Conservation (phyloP, 2,113 vertebrate genomes). For the Perca fluviatilis region DNA sequence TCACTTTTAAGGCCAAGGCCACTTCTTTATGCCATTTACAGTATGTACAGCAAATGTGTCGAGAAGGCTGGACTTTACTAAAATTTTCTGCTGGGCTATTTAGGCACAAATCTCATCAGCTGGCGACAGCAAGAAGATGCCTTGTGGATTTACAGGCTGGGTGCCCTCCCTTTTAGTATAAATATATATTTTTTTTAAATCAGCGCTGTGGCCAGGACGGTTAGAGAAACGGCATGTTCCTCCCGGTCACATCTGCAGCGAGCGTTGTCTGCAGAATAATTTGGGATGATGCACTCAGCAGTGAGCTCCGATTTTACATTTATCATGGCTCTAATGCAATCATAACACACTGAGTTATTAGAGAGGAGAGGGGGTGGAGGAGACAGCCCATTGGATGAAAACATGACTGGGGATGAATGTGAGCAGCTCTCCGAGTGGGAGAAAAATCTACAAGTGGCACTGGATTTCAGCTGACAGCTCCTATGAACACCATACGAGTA, state of each 20-base stretch:
- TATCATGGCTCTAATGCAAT: slow-evolving; percentile 54
- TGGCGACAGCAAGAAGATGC: slow-evolving; percentile 21
- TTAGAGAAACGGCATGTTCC: slow-evolving; percentile 34
- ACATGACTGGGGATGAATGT: slow-evolving; percentile 25
- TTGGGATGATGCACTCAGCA: slow-evolving; percentile 50
- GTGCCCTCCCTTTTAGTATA: background rate
- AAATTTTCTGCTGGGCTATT: slow-evolving; percentile 37
- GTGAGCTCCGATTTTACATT: slow-evolving; percentile 53
- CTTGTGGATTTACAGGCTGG: slow-evolving; percentile 24
- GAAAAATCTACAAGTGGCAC: slow-evolving; percentile 54
- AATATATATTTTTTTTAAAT: too few species aligned
- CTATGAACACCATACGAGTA: slow-evolving; percentile 19
- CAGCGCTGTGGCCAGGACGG: slow-evolving; percentile 5
- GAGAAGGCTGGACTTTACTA: background rate
- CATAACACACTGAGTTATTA: slow-evolving; percentile 45
- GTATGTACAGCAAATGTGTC: background rate
- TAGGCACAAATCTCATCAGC: slow-evolving; percentile 59
- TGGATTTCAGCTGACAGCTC: slow-evolving; percentile 45
- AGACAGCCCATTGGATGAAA: slow-evolving; percentile 32
- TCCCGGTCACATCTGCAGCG: slow-evolving; percentile 48
- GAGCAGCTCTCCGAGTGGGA: slow-evolving; percentile 31
- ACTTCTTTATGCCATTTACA: background rate
- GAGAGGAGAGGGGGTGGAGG: slow-evolving; percentile 4
- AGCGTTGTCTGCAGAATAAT: slow-evolving; percentile 35
- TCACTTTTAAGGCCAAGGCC: background rate